phyloP scores from a whole-genome alignment of 53 echinoderm and acorn worm species.

The Mesocentrotus franciscanus region DNA sequence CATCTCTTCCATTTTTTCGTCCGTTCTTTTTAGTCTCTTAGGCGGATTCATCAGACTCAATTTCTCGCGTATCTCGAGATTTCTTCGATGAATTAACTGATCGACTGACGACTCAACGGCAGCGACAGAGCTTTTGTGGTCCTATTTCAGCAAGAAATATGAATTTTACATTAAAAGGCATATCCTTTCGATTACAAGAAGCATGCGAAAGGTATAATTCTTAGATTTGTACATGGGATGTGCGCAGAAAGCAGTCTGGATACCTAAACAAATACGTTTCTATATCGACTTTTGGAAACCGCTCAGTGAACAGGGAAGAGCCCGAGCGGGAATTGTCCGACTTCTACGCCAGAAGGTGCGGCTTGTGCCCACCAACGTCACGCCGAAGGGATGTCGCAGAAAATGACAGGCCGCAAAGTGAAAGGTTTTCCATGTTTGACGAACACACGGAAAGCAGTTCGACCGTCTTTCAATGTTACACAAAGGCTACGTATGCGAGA shows the following conservation, averaged over 20 bases:
- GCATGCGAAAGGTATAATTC: neutral
- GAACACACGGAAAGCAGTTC: conserved; percentile 57
- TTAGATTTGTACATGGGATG: neutral
- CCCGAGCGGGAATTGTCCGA: neutral
- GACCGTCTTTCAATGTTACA: conserved; percentile 63
- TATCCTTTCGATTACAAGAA: neutral
- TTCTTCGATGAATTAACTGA: neutral
- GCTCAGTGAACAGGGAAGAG: neutral
- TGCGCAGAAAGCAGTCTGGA: neutral
- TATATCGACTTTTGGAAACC: neutral
- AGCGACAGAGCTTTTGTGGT: neutral
- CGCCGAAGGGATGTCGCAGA: conserved; percentile 43
- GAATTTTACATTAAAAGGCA: neutral
- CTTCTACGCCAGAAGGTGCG: conserved; percentile 20
- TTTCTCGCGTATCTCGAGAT: neutral
- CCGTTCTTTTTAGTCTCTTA: neutral
- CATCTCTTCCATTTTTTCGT: no score
- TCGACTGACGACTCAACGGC: neutral
- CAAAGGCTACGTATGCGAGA: conserved; percentile 69
- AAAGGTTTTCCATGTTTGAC: conserved; percentile 67
- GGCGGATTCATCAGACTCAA: neutral
- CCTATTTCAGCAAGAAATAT: neutral
- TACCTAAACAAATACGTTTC: neutral
- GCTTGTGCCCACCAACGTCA: neutral
- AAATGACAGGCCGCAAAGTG: conserved; percentile 56